These are phyloP conservation scores for Psilopogon haemacephalus DNA, from an alignment of 2,113 vertebrate genomes.

Conservation along the genomic window DNA sequence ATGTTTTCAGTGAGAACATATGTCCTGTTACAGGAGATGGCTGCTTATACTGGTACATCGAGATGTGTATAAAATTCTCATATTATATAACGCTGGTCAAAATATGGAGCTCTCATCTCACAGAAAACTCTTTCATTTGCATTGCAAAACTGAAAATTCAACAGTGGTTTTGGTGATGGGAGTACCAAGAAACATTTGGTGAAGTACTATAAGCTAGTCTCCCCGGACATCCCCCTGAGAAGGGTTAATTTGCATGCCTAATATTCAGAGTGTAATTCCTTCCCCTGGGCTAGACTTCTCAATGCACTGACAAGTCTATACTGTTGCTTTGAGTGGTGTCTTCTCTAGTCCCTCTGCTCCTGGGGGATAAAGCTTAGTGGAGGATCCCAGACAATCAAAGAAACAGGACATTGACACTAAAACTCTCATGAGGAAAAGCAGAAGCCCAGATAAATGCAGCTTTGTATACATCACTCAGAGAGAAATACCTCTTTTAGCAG, in stretches of 20 bases:
- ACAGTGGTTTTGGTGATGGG: not conserved
- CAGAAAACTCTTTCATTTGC: rapidly evolving
- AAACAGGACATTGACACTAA: not conserved
- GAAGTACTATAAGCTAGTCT: not conserved
- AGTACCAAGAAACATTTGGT: not conserved
- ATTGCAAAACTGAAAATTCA: not conserved
- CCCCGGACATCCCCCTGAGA: not conserved
- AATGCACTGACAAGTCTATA: not conserved
- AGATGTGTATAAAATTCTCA: not conserved
- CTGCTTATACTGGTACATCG: not conserved
- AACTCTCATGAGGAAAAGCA: not conserved
- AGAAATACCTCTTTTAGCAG: not conserved
- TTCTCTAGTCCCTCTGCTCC: not conserved
- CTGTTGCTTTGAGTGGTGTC: not conserved
- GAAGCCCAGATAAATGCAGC: not conserved
- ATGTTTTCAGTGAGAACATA: not conserved
- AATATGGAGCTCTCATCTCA: not conserved
- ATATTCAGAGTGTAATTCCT: not conserved
- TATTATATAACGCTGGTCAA: not conserved
- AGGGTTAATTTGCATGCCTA: conserved; percentile 34
- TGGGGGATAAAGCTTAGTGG: not conserved
- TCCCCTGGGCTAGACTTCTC: not conserved
- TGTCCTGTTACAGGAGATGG: not conserved
- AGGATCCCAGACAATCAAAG: not conserved
- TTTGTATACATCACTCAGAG: not conserved